These are phyloP conservation scores for Crotalus viridis DNA, from an alignment of 2,113 vertebrate genomes.

Conservation along the genomic window DNA sequence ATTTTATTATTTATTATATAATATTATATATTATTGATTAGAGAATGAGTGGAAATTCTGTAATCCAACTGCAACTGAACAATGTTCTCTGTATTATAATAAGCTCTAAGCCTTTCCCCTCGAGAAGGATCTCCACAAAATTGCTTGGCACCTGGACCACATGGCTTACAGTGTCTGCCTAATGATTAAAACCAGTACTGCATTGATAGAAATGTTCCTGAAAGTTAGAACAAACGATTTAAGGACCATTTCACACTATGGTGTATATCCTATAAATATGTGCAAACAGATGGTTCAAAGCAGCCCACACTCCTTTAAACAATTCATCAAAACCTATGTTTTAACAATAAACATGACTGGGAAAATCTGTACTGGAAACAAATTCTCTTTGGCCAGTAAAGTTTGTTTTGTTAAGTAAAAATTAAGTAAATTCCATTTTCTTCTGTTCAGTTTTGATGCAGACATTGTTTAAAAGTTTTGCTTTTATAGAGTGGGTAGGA, in stretches of 20 bases:
- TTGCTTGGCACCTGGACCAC: slow-evolving; percentile 12
- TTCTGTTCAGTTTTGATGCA: background rate
- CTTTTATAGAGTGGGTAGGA: background rate
- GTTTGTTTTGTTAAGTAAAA: background rate
- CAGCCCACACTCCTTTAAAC: slow-evolving; percentile 2
- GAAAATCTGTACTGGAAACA: background rate
- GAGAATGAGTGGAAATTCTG: background rate
- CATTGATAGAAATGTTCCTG: slow-evolving; percentile 40
- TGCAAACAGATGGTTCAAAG: slow-evolving; percentile 20
- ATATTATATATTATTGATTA: slow-evolving; percentile 21
- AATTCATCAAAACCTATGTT: background rate
- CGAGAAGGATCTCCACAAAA: slow-evolving; percentile 15
- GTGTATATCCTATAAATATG: background rate
- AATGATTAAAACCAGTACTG: slow-evolving; percentile 44
- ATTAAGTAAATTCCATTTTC: background rate
- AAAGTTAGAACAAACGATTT: slow-evolving; percentile 12
- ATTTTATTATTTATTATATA: background rate
- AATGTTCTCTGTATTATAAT: slow-evolving; percentile 27
- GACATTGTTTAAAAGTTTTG: background rate
- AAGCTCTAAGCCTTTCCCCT: slow-evolving; percentile 24
- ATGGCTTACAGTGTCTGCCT: slow-evolving; percentile 25
- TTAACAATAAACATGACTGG: slow-evolving; percentile 38
- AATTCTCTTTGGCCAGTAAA: background rate
- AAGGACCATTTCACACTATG: slow-evolving; percentile 1
- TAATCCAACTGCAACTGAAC: slow-evolving; percentile 29